Evolutionary conservation across 2,888 invertebrate species (phyloP).

Genomic region (Junonia oenone): DNA sequence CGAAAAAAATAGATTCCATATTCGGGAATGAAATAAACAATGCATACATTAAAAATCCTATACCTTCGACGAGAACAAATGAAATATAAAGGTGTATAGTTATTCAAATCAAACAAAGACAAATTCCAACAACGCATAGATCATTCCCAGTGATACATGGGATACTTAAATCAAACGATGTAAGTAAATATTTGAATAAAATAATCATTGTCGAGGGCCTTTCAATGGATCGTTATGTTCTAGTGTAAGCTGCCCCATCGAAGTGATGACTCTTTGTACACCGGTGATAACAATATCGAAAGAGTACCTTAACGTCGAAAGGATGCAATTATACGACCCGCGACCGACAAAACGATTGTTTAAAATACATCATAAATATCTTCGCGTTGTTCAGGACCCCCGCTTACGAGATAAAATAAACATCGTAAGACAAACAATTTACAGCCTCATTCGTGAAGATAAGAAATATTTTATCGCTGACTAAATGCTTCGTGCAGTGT

Average conservation of each 20-base stretch:
- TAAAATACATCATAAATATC: constrained; percentile 16
- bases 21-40: background rate
- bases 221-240: constrained; percentile 60
- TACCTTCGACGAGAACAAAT: background rate
- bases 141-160: constrained; percentile 4
- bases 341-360: constrained; percentile 21
- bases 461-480: constrained; percentile 22
- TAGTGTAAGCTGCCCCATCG: constrained; percentile 25
- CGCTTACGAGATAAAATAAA: constrained; percentile 23
- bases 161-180: constrained; percentile 19
- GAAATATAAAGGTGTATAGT: background rate
- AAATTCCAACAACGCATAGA: background rate
- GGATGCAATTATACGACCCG: constrained; percentile 17
- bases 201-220: constrained; percentile 49
- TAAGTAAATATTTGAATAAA: constrained; percentile 46
- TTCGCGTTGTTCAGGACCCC: constrained; percentile 14
- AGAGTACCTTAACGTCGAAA: constrained; percentile 20
- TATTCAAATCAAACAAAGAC: constrained; percentile 1
- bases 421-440: constrained; percentile 21
- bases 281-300: constrained; percentile 28
- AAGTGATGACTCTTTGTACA: constrained; percentile 47
- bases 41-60: background rate
- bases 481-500: constrained; percentile 7
- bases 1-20: background rate
- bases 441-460: constrained; percentile 23